Base-by-base conservation (phyloP, 1,140 invertebrate genomes). In the Nylanderia fulva region DNA sequence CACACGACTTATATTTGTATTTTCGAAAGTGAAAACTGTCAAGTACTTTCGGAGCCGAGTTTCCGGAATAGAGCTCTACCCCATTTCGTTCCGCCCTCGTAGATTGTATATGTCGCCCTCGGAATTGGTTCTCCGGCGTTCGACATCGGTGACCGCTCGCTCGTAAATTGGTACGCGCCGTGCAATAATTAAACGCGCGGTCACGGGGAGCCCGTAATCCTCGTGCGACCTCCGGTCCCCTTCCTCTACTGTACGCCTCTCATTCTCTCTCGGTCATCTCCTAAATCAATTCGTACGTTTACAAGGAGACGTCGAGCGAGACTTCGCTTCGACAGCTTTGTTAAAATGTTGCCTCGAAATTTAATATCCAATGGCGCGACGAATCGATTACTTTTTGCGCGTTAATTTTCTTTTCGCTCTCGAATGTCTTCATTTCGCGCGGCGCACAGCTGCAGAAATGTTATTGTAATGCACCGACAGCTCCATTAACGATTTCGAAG, bases 161-260 rank as follows among this genome's bases (percentile, higher is more conserved):
- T 82, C 77, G 77, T 82, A 82, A 82, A 82, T 82, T 71, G 77
- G 66, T 82, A 82, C 77, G 77, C 77, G 77, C 77, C 66, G 52
- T 82, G 77, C 66, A 82, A 82, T 82, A 82, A 82, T 82, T 82
- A 82, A 82, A 82, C 77, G 77, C 77, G 77, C 66, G 77, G 52
- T 82, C 66, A 72, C 77, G 39, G 66, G 24, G 42, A 58, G 36
- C 77, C 58, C 66, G 66, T 80, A 80, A 80, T 80, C 77, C 48
- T 80, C 63, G 33, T 69, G 33, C 63, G 36, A 27, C 33, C 4
- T 42, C 9, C n/a, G 8, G 8, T 18, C 13, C n/a, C 15, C 39
- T 69, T 48, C 42, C 61, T 27, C 24, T 29, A n/a, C n/a, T 3
- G 8, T 2, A n/a, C n/a, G n/a, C 15, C 48, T 36, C 42, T 36